These are phyloP conservation scores for Sussaba pulchella DNA, from an alignment of 2,888 invertebrate species.

Conservation along the genomic window DNA sequence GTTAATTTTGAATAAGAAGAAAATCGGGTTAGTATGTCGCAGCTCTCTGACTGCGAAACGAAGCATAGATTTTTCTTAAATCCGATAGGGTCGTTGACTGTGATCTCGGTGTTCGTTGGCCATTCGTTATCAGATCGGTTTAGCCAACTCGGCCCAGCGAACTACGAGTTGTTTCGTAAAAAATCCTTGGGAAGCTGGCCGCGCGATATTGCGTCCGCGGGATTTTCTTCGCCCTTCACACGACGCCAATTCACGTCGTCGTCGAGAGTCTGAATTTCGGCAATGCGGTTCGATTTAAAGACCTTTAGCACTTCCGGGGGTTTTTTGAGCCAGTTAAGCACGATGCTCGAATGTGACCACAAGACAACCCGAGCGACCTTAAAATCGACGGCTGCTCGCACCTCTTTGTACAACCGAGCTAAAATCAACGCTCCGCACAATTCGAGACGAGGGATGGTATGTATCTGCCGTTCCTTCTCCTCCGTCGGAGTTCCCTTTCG, in stretches of 20 bases:
- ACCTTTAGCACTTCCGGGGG: slow-evolving; percentile 61
- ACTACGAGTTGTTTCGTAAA: too few relatives aligned
- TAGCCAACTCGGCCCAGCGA: slow-evolving; percentile 64
- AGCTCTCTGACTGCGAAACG: too few relatives aligned
- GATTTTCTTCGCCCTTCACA: slow-evolving; percentile 61
- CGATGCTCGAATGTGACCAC: slow-evolving; percentile 71
- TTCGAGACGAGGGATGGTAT: slow-evolving; percentile 71
- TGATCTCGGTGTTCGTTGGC: slow-evolving; percentile 37
- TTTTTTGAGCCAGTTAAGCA: slow-evolving; percentile 68
- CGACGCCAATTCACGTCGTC: slow-evolving; percentile 58
- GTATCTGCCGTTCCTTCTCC: slow-evolving; percentile 20
- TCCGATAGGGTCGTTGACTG: too few relatives aligned
- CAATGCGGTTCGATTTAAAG: slow-evolving; percentile 67
- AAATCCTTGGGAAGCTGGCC: slow-evolving; percentile 60
- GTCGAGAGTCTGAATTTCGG: slow-evolving; percentile 63
- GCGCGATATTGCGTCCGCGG: slow-evolving; percentile 67
- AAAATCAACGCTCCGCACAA: slow-evolving; percentile 70
- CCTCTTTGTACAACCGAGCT: slow-evolving; percentile 19
- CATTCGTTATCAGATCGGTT: slow-evolving; percentile 34
- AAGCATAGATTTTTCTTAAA: too few relatives aligned
- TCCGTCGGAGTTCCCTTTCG: slow-evolving; percentile 19
- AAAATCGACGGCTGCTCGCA: slow-evolving; percentile 24
- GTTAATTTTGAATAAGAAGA: too few relatives aligned
- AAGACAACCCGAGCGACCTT: slow-evolving; percentile 44
- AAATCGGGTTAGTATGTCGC: too few relatives aligned